Evolutionary conservation across 2,797 vertebrate genomes (phyloP), one percentile per base, ranked within the genome.

Genomic region (Sebastes matsubarae): DNA sequence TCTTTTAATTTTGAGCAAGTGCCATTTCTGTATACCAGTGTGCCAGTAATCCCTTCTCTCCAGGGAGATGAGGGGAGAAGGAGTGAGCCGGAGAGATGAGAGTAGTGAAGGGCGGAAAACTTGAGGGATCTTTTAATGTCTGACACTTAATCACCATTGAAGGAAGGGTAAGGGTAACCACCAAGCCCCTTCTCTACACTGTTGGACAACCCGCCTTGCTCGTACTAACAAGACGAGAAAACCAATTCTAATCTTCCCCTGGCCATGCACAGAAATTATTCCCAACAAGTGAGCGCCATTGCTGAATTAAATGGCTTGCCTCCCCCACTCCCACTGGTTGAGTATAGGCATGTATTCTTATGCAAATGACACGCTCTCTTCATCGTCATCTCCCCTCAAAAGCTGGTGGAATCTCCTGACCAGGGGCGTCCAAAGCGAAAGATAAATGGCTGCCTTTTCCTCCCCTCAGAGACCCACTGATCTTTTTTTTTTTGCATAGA

Each of bases 1-100:
- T 94, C 94, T 95, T 94, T 94, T 95, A 92, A 95, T 95, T 95
- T 95, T 91, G 90, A 93, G 88, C 83, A 93, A 92, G 91, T 93
- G 92, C 91, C 93, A 92, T 95, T 95, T 93, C 91, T 93, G 89
- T 93, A 86, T 86, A 91, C 91, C 88, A 90, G 86, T 52, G 87
- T 92, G 91, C 91, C 91, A 92, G 88, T 95, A 95, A 96, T 95
- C 94, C 89, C 84, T 87, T 87, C 83, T 91, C 89, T 93, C 91
- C 68, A 55, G 92, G 87, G 93, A 91, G 80, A 88, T 34, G 75
- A 83, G 74, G 77, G 84, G 84, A 86, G 86, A 86, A 84, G 81
- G 85, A 90, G 84, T 58, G 80, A 90, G 79, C 75, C 32, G 10
- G 65, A 83, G 89, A 82, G 85, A 89, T 81, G 89, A 90, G 87